Percentiles rank a stretch among this genome's conserved stretches.
Conservation (phyloP, 2,888 invertebrate genomes). For the Axea sp. region DNA sequence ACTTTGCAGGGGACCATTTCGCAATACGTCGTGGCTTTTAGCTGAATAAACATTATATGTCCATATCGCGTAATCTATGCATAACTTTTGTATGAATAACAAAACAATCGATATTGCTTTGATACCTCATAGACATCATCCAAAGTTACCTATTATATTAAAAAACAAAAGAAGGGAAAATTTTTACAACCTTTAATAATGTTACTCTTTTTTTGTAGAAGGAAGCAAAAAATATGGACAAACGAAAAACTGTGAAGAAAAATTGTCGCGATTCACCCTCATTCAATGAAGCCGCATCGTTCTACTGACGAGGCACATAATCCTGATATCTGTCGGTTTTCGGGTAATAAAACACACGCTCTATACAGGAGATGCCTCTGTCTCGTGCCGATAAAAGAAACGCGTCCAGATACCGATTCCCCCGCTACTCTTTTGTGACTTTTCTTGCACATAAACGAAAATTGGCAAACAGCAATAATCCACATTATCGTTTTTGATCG, state of each 20-base stretch:
- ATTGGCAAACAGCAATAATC: constrained; percentile 56
- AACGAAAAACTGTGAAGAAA: too few relatives aligned
- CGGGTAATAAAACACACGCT: constrained; percentile 83
- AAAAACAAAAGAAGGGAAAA: constrained; percentile 24
- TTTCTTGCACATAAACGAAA: constrained; percentile 56
- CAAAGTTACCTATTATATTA: constrained; percentile 25
- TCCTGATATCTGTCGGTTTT: constrained; percentile 82
- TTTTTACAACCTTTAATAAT: constrained; percentile 16
- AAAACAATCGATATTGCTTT: constrained; percentile 60
- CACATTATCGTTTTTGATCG: constrained; percentile 32
- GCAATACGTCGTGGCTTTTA: constrained; percentile 68
- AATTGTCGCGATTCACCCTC: constrained; percentile 47
- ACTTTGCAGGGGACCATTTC: constrained; percentile 50
- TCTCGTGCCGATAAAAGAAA: constrained; percentile 76
- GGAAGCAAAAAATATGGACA: too few relatives aligned
- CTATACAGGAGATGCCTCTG: constrained; percentile 70
- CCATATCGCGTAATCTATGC: constrained; percentile 66
- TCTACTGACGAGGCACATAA: constrained; percentile 71
- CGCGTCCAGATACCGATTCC: constrained; percentile 75
- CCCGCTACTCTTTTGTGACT: constrained; percentile 63
- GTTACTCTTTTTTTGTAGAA: constrained; percentile 12
- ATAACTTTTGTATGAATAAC: constrained; percentile 61
- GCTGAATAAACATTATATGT: constrained; percentile 70
- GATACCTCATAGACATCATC: constrained; percentile 40
- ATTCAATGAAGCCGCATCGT: constrained; percentile 34